Evolutionary conservation across 2,113 vertebrate genomes (phyloP), one percentile per base, ranked within the genome.

Genomic region (Antennarius striatus): DNA sequence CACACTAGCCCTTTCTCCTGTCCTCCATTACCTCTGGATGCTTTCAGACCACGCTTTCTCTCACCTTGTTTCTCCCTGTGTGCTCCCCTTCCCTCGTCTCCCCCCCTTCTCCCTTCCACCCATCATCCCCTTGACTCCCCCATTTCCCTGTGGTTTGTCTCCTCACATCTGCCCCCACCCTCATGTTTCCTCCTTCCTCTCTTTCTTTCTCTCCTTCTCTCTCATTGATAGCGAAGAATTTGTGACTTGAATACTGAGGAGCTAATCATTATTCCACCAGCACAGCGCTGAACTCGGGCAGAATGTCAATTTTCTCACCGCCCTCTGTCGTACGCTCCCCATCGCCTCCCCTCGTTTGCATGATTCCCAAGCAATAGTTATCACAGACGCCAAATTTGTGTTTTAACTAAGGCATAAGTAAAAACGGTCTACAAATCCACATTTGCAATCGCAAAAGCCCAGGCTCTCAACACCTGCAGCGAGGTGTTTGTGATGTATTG

Each of bases 201-300:
- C 71, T 47, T 79, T 67, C 64, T 63, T 64, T 60, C 79, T 66
- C 79, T 60, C 77, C 67, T 80, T 68, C 87, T 74, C 76, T 72
- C 89, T 89, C 91, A 91, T 92, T 93, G 91, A 92, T 93, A 92
- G 92, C 89, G 84, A 84, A 82, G 83, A 59, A 81, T 84, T 89
- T 92, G 93, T 91, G 91, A 91, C 87, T 75, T 66, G 91, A 92
- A 92, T 93, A 81, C 91, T 87, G 90, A 93, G 71, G 56, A 91
- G 88, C 90, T 93, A 82, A 92, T 93, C 91, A 93, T 92, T 93
- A 93, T 93, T 92, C 93, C 78, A 85, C 81, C 52, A 89, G 88
- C 87, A 65, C 79, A 86, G 82, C 76, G 66, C 84, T 83, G 87
- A 46, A 75, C 83, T 89, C 40, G 71, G 80, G 77, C 80, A 82